Evolutionary conservation across 2,888 invertebrate genomes (phyloP), one percentile per base, ranked within the genome.

Genomic region (Nomada flava): DNA sequence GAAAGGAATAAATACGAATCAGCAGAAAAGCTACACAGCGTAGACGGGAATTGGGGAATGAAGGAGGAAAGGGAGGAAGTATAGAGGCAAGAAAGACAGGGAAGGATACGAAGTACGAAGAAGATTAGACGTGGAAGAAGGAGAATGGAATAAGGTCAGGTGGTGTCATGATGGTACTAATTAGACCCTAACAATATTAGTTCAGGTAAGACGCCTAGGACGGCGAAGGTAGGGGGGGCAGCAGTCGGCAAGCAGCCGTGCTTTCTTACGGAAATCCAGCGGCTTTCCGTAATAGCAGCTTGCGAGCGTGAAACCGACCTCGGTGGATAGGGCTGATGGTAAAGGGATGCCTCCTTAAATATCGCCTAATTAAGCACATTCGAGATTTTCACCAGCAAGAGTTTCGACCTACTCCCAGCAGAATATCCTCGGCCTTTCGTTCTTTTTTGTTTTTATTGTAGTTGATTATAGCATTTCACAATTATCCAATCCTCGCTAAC

Each of bases 291-390:
- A 91, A 89, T 90, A 89, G 90, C 85, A 79, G 86, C 87, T 87
- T 86, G 87, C 81, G 69, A 87, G 82, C 82, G 84, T 86, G 88
- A 88, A 90, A 84, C 88, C 85, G 82, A 79, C 76, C 78, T 71
- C 59, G 47, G 67, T 53, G 74, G 52, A 52, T 50, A 26, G 47
- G 76, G 29, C 15, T 70, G 68, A 13, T 50, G 29, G 57, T 65
- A 53, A 52, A 67, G 76, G 73, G 73, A 73, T 53, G 72, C 73
- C 83, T 87, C 85, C 90, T 91, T 90, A 87, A 90, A 91, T 92
- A 92, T 92, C 90, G 89, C 85, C 90, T 92, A 92, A 93, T 92
- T 92, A 91, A 92, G 90, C 90, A 90, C 89, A 90, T 90, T 92
- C 89, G 89, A 88, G 88, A 91, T 89, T 91, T 91, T 86, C 82